Evolutionary conservation across 2,113 vertebrate species (phyloP).

Genomic region (Sceloporus undulatus): DNA sequence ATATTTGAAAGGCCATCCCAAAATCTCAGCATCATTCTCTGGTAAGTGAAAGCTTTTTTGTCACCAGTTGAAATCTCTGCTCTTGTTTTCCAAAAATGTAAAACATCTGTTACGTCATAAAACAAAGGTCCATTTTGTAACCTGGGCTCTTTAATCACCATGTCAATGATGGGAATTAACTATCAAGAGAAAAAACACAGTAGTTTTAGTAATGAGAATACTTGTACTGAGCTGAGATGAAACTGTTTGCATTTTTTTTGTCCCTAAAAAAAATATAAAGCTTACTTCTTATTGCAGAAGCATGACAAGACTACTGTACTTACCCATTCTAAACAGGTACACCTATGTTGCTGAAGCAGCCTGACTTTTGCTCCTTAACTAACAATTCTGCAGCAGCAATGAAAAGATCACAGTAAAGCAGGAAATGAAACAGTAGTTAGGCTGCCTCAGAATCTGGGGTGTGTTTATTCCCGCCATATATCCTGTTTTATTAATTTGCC

Average conservation of each 20-base stretch:
- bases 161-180: slow-evolving; percentile 87
- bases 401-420: not conserved
- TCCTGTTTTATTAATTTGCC: not conserved
- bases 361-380: not conserved
- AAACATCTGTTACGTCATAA: slow-evolving; percentile 84
- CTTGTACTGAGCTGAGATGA: not conserved
- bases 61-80: slow-evolving; percentile 63
- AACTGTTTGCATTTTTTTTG: not conserved
- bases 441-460: not conserved
- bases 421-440: not conserved
- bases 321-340: not conserved
- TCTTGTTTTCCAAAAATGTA: slow-evolving; percentile 91
- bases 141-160: slow-evolving; percentile 80
- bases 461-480: not conserved
- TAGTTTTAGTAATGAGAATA: slow-evolving; percentile 1
- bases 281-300: not conserved
- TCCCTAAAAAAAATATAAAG: not conserved
- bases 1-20: slow-evolving; percentile 87
- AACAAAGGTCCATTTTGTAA: slow-evolving; percentile 89
- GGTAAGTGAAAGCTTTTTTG: slow-evolving; percentile 71
- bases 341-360: not conserved
- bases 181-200: slow-evolving; percentile 67
- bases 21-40: slow-evolving; percentile 84
- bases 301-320: not conserved
- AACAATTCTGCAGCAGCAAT: not conserved